phyloP scores from a whole-genome alignment of 2,888 invertebrate genomes.

The Agriotes lineatus region DNA sequence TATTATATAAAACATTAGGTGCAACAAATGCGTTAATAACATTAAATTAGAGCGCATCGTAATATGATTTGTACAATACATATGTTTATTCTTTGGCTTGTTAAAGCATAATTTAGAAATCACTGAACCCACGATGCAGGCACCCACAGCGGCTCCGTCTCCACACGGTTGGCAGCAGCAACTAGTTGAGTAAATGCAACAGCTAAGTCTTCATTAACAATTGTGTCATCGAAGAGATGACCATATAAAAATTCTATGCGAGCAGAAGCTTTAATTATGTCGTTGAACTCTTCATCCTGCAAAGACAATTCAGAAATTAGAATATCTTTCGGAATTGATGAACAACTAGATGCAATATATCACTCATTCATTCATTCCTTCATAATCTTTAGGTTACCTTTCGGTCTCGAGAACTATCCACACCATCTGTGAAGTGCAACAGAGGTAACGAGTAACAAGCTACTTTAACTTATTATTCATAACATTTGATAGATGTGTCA shows the following conservation, averaged over 20 bases:
- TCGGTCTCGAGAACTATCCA: too few relatives aligned
- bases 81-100: constrained; percentile 27
- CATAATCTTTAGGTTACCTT: too few relatives aligned
- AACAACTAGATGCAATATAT: too few relatives aligned
- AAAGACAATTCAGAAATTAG: constrained; percentile 53
- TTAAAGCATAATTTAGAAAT: constrained; percentile 30
- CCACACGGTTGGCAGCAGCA: constrained; percentile 84
- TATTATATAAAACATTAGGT: constrained; percentile 18
- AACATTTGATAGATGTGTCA: too few relatives aligned
- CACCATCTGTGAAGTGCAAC: too few relatives aligned
- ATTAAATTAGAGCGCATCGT: background rate
- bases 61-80: constrained; percentile 32
- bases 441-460: too few relatives aligned
- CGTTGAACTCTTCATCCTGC: constrained; percentile 92
- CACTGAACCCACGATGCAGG: constrained; percentile 94
- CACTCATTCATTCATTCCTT: too few relatives aligned
- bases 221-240: constrained; percentile 93
- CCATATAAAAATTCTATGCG: constrained; percentile 93
- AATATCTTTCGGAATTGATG: background rate
- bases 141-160: constrained; percentile 95
- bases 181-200: constrained; percentile 88
- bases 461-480: too few relatives aligned
- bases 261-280: constrained; percentile 86
- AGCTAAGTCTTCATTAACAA: constrained; percentile 92
- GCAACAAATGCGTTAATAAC: constrained; percentile 18